Evolutionary conservation across 2,797 vertebrate genomes (phyloP).

Genomic region (Neomorphus geoffroyi): DNA sequence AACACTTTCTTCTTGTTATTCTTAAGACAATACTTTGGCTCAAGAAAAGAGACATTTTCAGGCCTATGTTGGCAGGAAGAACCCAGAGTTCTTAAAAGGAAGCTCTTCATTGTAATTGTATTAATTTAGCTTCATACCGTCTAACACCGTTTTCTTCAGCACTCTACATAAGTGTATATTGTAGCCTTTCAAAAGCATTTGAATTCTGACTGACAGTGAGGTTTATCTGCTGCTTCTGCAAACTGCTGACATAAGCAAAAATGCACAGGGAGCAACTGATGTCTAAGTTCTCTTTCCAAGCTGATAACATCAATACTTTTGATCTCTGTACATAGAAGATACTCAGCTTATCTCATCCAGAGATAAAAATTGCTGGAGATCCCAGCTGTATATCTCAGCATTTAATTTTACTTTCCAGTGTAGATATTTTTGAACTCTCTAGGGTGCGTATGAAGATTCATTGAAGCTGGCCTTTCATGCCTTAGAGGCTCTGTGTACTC

Average conservation of each 20-base stretch:
- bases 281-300: background rate
- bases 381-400: background rate
- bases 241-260: background rate
- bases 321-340: background rate
- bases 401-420: background rate
- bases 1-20: background rate
- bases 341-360: background rate
- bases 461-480: background rate
- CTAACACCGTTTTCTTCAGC: background rate
- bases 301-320: background rate
- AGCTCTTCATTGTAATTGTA: background rate
- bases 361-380: background rate
- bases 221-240: background rate
- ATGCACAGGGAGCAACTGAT: background rate
- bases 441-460: background rate
- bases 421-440: background rate
- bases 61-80: background rate
- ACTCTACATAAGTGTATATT: background rate
- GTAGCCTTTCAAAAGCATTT: background rate
- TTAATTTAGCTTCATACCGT: background rate
- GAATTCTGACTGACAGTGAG: background rate
- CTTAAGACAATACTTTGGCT: background rate
- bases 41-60: background rate
- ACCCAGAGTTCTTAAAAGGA: background rate
- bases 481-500: background rate